These are phyloP conservation scores for Tetrax tetrax DNA, from an alignment of 2,113 vertebrate species.

Conservation along the genomic window DNA sequence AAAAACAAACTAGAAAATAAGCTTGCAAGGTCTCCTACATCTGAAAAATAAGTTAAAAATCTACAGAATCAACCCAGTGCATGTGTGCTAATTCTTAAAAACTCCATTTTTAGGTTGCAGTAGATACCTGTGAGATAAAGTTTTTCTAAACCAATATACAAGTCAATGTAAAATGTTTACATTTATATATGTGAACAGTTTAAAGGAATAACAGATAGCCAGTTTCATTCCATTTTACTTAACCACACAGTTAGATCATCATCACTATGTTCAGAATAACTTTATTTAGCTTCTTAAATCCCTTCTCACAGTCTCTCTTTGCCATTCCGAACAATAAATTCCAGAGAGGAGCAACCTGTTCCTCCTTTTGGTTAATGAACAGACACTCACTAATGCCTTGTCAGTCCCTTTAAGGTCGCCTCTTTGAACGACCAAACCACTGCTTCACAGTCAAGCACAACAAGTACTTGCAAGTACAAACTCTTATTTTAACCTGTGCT, in stretches of 20 bases:
- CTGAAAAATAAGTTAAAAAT: not conserved
- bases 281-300: not conserved
- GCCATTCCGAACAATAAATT: not conserved
- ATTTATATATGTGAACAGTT: not conserved
- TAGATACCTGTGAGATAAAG: not conserved
- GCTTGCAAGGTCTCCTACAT: not conserved
- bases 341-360: not conserved
- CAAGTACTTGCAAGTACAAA: not conserved
- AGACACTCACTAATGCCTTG: not conserved
- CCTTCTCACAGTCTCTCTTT: not conserved
- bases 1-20: not conserved
- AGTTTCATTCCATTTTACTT: not conserved
- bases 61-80: not conserved
- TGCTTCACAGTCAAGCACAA: not conserved
- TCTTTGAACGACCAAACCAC: not conserved
- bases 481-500: not conserved
- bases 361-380: not conserved
- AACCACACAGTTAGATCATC: not conserved
- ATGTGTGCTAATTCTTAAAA: not conserved
- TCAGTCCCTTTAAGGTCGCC: not conserved
- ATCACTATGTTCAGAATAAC: not conserved
- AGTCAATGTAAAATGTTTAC: not conserved
- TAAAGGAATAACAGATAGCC: not conserved
- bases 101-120: too few relatives aligned
- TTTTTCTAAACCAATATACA: not conserved